Evolutionary conservation across 2,888 invertebrate species (phyloP).

Genomic region (Piscicola geometra): DNA sequence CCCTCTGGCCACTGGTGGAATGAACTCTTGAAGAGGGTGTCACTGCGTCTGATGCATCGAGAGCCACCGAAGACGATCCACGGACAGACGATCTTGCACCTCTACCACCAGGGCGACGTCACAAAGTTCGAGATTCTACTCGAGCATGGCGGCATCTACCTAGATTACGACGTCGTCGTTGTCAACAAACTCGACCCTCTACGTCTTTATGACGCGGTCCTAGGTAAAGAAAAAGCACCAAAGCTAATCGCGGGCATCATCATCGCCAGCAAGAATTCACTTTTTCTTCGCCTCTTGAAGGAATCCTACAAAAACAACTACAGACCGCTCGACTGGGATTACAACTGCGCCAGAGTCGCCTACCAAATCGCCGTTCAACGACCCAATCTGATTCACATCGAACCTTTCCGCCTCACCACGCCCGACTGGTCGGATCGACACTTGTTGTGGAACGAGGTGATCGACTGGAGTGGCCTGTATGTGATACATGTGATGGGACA

Average conservation of each 20-base stretch:
- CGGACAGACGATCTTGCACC: conserved; percentile 37
- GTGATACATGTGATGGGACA: conserved; percentile 42
- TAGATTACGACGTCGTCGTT: conserved; percentile 44
- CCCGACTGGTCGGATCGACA: conserved; percentile 41
- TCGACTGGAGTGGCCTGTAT: conserved; percentile 41
- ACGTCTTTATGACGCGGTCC: conserved; percentile 38
- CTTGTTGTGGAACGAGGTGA: conserved; percentile 39
- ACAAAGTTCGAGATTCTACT: conserved; percentile 42
- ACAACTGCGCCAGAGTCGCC: conserved; percentile 41
- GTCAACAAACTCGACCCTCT: conserved; percentile 41
- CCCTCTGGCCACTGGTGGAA: conserved; percentile 44
- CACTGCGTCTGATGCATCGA: conserved; percentile 34
- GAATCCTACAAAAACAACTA: conserved; percentile 42
- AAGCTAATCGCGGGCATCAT: conserved; percentile 42
- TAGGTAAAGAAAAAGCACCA: conserved; percentile 42
- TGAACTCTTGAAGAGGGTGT: conserved; percentile 35
- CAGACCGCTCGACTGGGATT: conserved; percentile 42
- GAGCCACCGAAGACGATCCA: conserved; percentile 36
- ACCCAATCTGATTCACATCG: conserved; percentile 41
- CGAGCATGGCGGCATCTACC: conserved; percentile 44
- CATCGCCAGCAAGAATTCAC: conserved; percentile 37
- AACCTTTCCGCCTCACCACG: conserved; percentile 38
- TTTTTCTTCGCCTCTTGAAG: conserved; percentile 39
- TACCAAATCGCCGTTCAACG: conserved; percentile 40
- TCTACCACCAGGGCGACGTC: conserved; percentile 41